Evolutionary conservation across 2,888 invertebrate genomes (phyloP).

Genomic region (Phymatocera aterrima): DNA sequence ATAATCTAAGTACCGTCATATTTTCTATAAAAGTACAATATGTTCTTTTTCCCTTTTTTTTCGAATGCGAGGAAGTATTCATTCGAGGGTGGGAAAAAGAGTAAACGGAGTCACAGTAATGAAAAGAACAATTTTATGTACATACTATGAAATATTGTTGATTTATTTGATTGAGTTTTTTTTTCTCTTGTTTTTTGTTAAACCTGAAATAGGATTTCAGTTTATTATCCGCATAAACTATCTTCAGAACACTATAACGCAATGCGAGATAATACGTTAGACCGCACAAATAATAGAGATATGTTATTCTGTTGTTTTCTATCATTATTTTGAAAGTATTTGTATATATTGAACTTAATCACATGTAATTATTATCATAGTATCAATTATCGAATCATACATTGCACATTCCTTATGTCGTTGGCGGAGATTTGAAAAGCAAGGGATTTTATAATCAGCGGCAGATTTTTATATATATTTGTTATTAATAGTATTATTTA

Average conservation of each 20-base stretch:
- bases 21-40: background rate
- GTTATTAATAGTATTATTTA: background rate
- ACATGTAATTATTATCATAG: too few relatives aligned
- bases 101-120: background rate
- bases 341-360: background rate
- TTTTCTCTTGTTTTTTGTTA: background rate
- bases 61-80: background rate
- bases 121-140: too few relatives aligned
- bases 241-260: too few relatives aligned
- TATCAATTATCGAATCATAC: background rate
- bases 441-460: background rate
- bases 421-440: constrained; percentile 40
- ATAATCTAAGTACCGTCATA: constrained; percentile 41
- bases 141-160: background rate
- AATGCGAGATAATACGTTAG: constrained; percentile 32
- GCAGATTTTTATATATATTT: background rate
- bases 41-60: too few relatives aligned
- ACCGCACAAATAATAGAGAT: background rate
- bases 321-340: constrained; percentile 3
- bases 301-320: constrained; percentile 1
- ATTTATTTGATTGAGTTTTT: constrained; percentile 1
- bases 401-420: constrained; percentile 25
- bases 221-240: constrained; percentile 1
- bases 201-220: background rate
- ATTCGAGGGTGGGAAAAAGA: background rate